A percentile compares a stretch with the other conserved stretches of the same genome.
Conservation (phyloP, 2,888 invertebrate species). For the Danaus chrysippus region DNA sequence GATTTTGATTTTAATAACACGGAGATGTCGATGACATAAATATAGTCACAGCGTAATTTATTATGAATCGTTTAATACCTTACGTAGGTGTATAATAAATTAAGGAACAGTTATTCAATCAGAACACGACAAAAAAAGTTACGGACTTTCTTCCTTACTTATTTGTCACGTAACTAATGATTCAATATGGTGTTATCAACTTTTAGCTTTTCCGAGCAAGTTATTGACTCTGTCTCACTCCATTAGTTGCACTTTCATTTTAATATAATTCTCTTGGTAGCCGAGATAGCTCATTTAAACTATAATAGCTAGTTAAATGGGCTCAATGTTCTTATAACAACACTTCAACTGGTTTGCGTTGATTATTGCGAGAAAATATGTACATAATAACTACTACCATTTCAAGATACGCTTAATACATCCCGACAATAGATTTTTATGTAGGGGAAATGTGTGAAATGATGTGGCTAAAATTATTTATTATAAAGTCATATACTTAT, state of each 20-base stretch:
- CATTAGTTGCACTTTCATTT: constrained; percentile 75
- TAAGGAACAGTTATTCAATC: constrained; percentile 12
- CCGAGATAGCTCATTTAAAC: constrained; percentile 41
- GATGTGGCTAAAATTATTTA: too few relatives aligned
- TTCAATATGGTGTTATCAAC: constrained; percentile 17
- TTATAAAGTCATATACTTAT: too few relatives aligned
- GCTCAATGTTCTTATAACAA: constrained; percentile 26
- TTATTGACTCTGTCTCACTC: constrained; percentile 31
- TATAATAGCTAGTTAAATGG: constrained; percentile 44
- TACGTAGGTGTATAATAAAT: neutral
- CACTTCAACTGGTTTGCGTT: constrained; percentile 11
- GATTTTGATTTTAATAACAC: too few relatives aligned
- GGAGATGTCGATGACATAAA: too few relatives aligned
- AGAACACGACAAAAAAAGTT: constrained; percentile 18
- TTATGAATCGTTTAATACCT: neutral
- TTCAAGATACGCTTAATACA: too few relatives aligned
- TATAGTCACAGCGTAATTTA: neutral
- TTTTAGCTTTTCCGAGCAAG: constrained; percentile 21
- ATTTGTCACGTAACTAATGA: constrained; percentile 22
- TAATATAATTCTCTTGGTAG: constrained; percentile 44
- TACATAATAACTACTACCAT: too few relatives aligned
- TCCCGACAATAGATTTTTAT: too few relatives aligned
- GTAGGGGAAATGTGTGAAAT: neutral
- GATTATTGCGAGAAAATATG: neutral
- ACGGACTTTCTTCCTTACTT: constrained; percentile 17